Conservation (phyloP, 2,888 invertebrate species). For the Omphaloscelis lunosa region DNA sequence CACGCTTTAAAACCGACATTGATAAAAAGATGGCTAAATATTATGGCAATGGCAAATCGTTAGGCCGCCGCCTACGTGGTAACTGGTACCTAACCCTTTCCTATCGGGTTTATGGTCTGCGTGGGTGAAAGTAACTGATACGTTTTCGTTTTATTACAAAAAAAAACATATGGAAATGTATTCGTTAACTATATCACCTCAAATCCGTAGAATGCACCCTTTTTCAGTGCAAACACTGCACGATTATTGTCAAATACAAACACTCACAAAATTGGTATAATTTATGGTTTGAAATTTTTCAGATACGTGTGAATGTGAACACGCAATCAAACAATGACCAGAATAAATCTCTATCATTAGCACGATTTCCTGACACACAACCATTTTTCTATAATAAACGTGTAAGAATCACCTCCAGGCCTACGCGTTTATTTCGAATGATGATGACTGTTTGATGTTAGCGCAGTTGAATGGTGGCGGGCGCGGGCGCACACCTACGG, state of each 20-base stretch:
- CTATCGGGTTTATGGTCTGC: constrained; percentile 53
- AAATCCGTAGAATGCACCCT: neutral
- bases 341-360: constrained; percentile 38
- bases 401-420: constrained; percentile 54
- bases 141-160: constrained; percentile 29
- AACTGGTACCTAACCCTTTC: constrained; percentile 57
- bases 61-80: constrained; percentile 50
- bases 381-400: constrained; percentile 55
- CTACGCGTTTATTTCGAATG: constrained; percentile 67
- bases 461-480: constrained; percentile 63
- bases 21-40: constrained; percentile 38
- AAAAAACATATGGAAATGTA: constrained; percentile 19
- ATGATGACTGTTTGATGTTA: constrained; percentile 67
- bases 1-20: constrained; percentile 16
- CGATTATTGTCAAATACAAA: constrained; percentile 3
- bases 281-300: neutral
- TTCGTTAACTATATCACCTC: constrained; percentile 9
- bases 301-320: constrained; percentile 31
- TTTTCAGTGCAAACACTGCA: neutral
- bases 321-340: constrained; percentile 32
- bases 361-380: constrained; percentile 46
- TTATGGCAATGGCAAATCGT: constrained; percentile 43
- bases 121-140: constrained; percentile 53
- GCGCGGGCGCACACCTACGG: constrained; percentile 64
- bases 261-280: constrained; percentile 13